Base-by-base conservation (phyloP, 2,113 vertebrate species). In the Xyliphius kryptos region DNA sequence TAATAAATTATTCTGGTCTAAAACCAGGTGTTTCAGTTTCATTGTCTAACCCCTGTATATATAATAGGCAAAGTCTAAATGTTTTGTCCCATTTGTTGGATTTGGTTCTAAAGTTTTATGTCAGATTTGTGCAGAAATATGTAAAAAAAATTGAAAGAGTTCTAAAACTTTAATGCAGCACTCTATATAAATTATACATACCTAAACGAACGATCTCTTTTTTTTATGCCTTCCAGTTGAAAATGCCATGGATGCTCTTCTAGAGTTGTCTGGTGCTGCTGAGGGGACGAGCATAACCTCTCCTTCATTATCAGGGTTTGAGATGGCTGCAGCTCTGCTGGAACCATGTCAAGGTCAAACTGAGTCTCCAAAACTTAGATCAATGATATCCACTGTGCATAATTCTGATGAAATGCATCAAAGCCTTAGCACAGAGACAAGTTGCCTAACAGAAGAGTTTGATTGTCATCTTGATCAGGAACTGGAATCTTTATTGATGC, bases 211-310 rank as follows among this genome's bases (percentile, higher is more conserved):
- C 36, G 5, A 38, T 38, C 36, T 7, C 1, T 59, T 40, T 62
- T 9, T 36, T 59, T 10, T 55, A 20, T 79, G n/a, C 72, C 22
- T 63, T 54, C 56, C 79, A 99, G 96, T 92, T 85, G 96, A 98
- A 77, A 82, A 87, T 3, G 90, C 91, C 21, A 97, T 97, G 93
- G 94, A 98, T 85, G 88, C 89, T 70, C 85, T 99, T 1, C 80
- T 97, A 80, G 92, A 96, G 77, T 83, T 99, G 52, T 96, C 92
- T 46, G 85, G 82, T 21, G 90, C 91, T 1, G 86, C 89, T 58
- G 89, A 91, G 77, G 80, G 62, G 46, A 81, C 73, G 63, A n/a
- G n/a, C n/a, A n/a, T n/a, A n/a, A 60, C 14, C 69, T 79, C 77
- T 72, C 73, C 71, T 48, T 48, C 77, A 41, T 70, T 63, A 26